Conservation (phyloP, 2,113 vertebrate species). For the Grammomys surdaster region DNA sequence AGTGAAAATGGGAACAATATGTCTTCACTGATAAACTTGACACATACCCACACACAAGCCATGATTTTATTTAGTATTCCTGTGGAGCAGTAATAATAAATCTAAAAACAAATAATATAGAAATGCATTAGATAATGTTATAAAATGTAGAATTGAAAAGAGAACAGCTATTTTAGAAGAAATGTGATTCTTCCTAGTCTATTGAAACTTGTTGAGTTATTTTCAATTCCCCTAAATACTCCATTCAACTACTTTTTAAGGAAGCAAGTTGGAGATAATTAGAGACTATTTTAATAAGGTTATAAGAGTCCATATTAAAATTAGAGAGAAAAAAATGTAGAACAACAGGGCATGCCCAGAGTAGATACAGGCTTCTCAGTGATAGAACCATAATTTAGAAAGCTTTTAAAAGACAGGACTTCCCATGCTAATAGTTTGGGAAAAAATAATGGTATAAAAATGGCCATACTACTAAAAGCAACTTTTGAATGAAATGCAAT, state of each 20-base stretch:
- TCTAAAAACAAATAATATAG: neutral
- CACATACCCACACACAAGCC: too few relatives aligned
- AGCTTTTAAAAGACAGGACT: neutral
- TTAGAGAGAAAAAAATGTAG: too few relatives aligned
- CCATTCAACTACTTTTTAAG: neutral
- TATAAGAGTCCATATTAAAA: neutral
- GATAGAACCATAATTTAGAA: neutral
- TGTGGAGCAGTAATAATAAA: neutral
- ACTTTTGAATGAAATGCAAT: neutral
- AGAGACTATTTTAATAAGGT: neutral
- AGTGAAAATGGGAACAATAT: neutral
- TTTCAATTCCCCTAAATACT: neutral
- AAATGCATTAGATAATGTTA: slow-evolving; percentile 1
- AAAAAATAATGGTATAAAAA: neutral
- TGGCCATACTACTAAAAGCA: neutral
- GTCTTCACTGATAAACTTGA: neutral
- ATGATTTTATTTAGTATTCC: slow-evolving; percentile 3
- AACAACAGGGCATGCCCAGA: neutral
- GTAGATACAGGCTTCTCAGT: neutral
- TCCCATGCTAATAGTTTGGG: neutral
- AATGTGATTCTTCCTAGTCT: neutral
- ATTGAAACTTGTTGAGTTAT: neutral
- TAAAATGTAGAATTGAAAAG: neutral
- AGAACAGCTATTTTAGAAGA: neutral
- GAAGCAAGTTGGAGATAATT: neutral